Evolutionary conservation across 2,888 invertebrate genomes (phyloP).

Genomic region (Idaea dimidiata): DNA sequence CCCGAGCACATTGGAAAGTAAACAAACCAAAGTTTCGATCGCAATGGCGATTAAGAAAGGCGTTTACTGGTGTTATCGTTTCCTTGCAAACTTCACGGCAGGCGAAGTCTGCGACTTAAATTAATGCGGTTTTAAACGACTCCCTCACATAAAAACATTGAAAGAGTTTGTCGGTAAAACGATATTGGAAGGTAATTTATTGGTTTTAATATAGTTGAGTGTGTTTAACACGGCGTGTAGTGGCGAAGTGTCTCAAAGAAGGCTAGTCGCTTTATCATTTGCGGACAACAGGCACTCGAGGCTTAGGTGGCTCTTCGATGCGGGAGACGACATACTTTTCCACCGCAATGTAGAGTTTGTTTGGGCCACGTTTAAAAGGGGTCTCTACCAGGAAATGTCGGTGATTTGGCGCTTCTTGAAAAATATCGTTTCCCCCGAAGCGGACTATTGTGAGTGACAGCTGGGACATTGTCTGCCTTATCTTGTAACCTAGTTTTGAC

Average conservation of each 20-base stretch:
- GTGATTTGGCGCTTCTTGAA: slow-evolving; percentile 51
- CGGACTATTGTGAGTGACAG: slow-evolving; percentile 43
- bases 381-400: slow-evolving; percentile 48
- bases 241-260: slow-evolving; percentile 48
- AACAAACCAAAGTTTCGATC: slow-evolving; percentile 70
- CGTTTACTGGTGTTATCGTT: slow-evolving; percentile 62
- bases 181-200: slow-evolving; percentile 36
- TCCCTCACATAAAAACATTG: slow-evolving; percentile 30
- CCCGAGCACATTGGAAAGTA: slow-evolving; percentile 55
- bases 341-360: slow-evolving; percentile 47
- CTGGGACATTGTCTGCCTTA: slow-evolving; percentile 41
- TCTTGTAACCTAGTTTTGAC: slow-evolving; percentile 37
- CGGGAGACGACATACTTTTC: slow-evolving; percentile 49
- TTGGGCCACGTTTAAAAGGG: slow-evolving; percentile 44
- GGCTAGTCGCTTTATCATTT: slow-evolving; percentile 69
- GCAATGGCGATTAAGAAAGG: slow-evolving; percentile 64
- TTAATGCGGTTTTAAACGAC: slow-evolving; percentile 43
- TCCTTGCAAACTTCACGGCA: slow-evolving; percentile 53
- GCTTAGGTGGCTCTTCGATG: slow-evolving; percentile 57
- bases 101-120: slow-evolving; percentile 46
- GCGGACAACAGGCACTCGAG: slow-evolving; percentile 62
- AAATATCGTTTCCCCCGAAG: slow-evolving; percentile 52
- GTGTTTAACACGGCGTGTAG: slow-evolving; percentile 39
- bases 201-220: slow-evolving; percentile 42
- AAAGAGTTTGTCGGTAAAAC: slow-evolving; percentile 26